phyloP scores from a whole-genome alignment of 2,888 invertebrate genomes.

The Cetonia aurata region DNA sequence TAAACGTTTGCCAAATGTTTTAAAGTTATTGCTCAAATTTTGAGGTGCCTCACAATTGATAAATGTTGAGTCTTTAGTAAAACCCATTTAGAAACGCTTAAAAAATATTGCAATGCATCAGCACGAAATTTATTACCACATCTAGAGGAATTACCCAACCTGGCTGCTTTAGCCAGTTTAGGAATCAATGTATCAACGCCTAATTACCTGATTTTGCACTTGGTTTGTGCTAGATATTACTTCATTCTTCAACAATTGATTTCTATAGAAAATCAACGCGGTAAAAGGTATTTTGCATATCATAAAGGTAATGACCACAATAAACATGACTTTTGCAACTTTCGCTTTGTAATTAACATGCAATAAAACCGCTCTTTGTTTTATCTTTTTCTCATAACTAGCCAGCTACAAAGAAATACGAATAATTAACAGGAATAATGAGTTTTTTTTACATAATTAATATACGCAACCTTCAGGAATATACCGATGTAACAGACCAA shows the following conservation, averaged over 20 bases:
- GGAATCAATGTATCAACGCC: neutral
- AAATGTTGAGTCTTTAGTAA: too few species aligned
- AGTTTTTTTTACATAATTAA: neutral
- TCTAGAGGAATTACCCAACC: too few species aligned
- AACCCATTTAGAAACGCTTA: too few species aligned
- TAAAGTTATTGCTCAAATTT: too few species aligned
- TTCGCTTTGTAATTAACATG: slow-evolving; percentile 75
- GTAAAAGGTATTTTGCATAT: slow-evolving; percentile 82
- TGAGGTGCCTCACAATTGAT: too few species aligned
- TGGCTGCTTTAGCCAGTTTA: too few species aligned
- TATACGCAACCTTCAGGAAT: slow-evolving; percentile 69
- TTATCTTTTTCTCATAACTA: slow-evolving; percentile 74
- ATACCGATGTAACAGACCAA: slow-evolving; percentile 80
- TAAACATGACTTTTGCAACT: slow-evolving; percentile 79
- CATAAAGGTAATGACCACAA: slow-evolving; percentile 76
- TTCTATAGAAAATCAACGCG: slow-evolving; percentile 75
- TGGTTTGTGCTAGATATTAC: slow-evolving; percentile 59
- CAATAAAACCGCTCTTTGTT: slow-evolving; percentile 74
- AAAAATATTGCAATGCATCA: too few species aligned
- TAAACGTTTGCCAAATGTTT: too few species aligned
- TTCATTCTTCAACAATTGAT: slow-evolving; percentile 65
- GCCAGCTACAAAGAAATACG: slow-evolving; percentile 68
- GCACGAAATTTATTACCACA: too few species aligned
- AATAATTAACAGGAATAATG: neutral
- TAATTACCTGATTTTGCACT: slow-evolving; percentile 64